Conservation (phyloP, 1,140 invertebrate genomes). For the Atta cephalotes region DNA sequence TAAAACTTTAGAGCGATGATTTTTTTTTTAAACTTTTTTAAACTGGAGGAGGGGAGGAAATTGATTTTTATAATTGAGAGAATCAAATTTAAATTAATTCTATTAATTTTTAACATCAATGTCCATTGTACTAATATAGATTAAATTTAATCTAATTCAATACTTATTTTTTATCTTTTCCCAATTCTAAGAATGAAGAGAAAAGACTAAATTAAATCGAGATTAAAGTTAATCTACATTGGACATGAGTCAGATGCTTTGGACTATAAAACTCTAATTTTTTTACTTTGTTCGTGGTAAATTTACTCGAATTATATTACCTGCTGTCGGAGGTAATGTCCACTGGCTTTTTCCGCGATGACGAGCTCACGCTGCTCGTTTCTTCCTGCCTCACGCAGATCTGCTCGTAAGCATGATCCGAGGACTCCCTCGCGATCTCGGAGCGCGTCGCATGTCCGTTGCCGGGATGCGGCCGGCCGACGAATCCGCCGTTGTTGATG, state of each 20-base stretch:
- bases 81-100: conserved; percentile 1
- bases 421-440: conserved; percentile 81
- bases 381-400: conserved; percentile 83
- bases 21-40: background rate
- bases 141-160: too few species aligned
- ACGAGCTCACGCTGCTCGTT: conserved; percentile 76
- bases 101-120: background rate
- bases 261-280: background rate
- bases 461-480: conserved; percentile 69
- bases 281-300: background rate
- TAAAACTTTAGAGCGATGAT: too few species aligned
- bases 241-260: background rate
- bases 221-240: too few species aligned
- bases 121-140: too few species aligned
- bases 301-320: conserved; percentile 61
- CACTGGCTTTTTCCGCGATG: conserved; percentile 78
- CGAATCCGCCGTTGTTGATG: conserved; percentile 81
- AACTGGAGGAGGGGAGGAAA: background rate
- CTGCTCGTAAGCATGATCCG: conserved; percentile 85
- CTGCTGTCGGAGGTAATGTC: conserved; percentile 80
- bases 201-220: too few species aligned
- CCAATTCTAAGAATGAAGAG: too few species aligned
- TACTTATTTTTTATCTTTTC: too few species aligned
- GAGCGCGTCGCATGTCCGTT: conserved; percentile 82
- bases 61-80: background rate